Evolutionary conservation across 2,113 vertebrate genomes (phyloP), one percentile per base, ranked within the genome.

Genomic region (Rhynchomys soricoides): DNA sequence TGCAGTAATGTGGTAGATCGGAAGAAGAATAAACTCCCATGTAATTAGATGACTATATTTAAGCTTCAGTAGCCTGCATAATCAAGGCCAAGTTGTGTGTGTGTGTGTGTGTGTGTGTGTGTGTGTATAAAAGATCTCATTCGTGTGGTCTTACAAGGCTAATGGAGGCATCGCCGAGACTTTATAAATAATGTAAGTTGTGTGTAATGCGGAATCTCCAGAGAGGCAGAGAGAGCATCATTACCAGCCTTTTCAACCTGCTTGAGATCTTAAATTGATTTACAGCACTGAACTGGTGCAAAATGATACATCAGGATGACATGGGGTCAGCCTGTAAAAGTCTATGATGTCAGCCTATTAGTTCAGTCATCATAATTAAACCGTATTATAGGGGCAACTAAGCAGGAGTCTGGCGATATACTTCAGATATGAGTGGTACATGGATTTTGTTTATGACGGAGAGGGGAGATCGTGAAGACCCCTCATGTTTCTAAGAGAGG

Each of bases 141-240:
- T 99, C 99, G 99, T 99, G 99, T 98, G 98, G 98, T 97, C 98
- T 98, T 97, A 98, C 94, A 97, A 98, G 98, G 98, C 99, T 99
- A 99, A 99, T 99, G 99, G 99, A 99, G 98, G 99, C 99, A 99
- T 99, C 98, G 98, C 99, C 98, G 99, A 98, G 98, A 98, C 99
- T 99, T 99, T 99, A 99, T 99, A 99, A 99, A 99, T 99, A 99
- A 99, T 99, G 99, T 99, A 99, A 98, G 99, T 99, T 99, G 99
- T 99, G 99, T 99, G 99, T 99, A 99, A 99, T 99, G 99, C 99
- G 92, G 98, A 97, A 97, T 99, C 99, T 98, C 99, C 12, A 62
- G 99, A 98, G 99, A 99, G 93, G 98, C 98, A 98, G 98, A 99
- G 99, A 99, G 99, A 99, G 99, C 99, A 99, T 99, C 99, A 99